Base-by-base conservation (phyloP, 2,113 vertebrate species). In the Zapus hudsonius region DNA sequence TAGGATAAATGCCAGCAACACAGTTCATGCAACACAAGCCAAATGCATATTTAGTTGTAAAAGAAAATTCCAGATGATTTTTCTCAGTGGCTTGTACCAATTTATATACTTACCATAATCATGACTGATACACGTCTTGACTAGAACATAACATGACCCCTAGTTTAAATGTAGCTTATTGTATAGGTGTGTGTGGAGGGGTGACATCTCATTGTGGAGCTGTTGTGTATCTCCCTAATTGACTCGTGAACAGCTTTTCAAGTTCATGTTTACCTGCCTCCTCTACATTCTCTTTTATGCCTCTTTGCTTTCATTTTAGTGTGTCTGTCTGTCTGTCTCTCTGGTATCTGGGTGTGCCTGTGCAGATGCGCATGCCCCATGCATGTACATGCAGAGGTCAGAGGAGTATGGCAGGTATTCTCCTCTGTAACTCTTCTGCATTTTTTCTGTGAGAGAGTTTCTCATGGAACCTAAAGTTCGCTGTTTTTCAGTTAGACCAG, bases 11-110 rank as follows among this genome's bases (percentile, higher is more conserved):
- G 72, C 59, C 84, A 87, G 63, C 59, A 61, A 64, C 67, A 7
- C 2, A 89, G 33, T 75, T 84, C 40, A 22, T 86, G 6, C 36
- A 29, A 17, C 33, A 72, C 55, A 67, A 36, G 44, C 11, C 57
- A 81, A 95, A 63, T 69, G 16, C 63, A 23, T 84, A 57, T 84
- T 93, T 66, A 66, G 9, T 81, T 89, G 79, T 79, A 38, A 59
- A 66, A 36, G 42, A 89, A 73, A 83, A 40, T 64, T 44, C 31
- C 66, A 79, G 64, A 66, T 22, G 70, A 36, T 74, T 83, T 80
- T 89, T n/a, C 72, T 87, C 27, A 89, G 33, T 40, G 44, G 1
- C 6, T n/a, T 61, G 6, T 76, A 84, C 44, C 8, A 23, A 59
- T 76, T 66, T 66, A 33, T 17, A 44, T 29, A 67, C 19, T 22